Conservation (phyloP, 2,797 vertebrate genomes). For the Poecilia velifera region DNA sequence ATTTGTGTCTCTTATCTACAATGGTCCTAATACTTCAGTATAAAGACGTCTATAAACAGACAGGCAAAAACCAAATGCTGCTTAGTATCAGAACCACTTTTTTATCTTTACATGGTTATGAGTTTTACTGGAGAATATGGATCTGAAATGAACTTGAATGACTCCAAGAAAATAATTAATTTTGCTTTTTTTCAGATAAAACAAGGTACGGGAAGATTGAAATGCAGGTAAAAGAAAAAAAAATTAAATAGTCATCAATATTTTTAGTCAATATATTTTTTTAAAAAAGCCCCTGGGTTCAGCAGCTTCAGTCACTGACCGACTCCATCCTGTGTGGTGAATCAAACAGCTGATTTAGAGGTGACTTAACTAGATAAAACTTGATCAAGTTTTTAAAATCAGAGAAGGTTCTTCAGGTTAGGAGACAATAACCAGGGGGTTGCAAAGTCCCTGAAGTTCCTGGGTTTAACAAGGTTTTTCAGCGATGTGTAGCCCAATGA, state of each 20-base stretch:
- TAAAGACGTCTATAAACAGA: too few relatives aligned
- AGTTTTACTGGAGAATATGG: background rate
- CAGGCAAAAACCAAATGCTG: background rate
- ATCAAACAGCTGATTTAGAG: background rate
- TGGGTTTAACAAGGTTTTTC: background rate
- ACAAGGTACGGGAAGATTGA: too few relatives aligned
- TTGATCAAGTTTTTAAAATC: background rate
- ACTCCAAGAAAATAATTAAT: background rate
- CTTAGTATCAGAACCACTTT: background rate
- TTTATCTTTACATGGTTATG: background rate
- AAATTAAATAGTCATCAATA: background rate
- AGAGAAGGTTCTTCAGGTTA: background rate
- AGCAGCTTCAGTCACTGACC: too few relatives aligned
- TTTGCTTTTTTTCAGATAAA: too few relatives aligned
- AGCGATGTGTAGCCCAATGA: background rate
- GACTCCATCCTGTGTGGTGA: too few relatives aligned
- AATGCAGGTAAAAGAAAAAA: too few relatives aligned
- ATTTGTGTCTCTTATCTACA: too few relatives aligned
- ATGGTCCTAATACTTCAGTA: too few relatives aligned
- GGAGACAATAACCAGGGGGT: background rate
- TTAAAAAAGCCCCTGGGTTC: background rate
- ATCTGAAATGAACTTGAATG: background rate
- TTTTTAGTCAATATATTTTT: background rate
- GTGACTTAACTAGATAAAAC: background rate
- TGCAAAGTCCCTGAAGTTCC: background rate